Base-by-base conservation (phyloP, 2,888 invertebrate species). In the Ptycholaimellus sp. region DNA sequence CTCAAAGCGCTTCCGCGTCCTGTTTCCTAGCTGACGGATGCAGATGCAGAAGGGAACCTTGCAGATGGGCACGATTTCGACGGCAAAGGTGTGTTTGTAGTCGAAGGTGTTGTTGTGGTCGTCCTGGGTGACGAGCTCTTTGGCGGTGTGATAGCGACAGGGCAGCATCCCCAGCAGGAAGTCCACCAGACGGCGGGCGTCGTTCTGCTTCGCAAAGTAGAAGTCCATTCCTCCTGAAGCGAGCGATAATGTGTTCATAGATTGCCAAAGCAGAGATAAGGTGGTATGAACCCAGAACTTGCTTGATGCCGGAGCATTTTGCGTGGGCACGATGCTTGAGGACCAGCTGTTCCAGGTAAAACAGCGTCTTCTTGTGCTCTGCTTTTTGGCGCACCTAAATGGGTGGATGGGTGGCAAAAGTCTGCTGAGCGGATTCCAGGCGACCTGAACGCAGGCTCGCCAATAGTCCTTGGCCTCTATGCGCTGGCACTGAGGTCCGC, bases 141-240 rank as follows among this genome's bases (percentile, higher is more conserved):
- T 87, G 1, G 90, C 83, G 53, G 78, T 76, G 47, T 76, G 73
- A 53, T 73, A 73, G 54, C 77, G 63, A 49, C 44, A 74, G 1
- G 96, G 96, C 37, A 93, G 69, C 46, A 83, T 75, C 4, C 78
- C 70, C 42, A 69, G 68, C 9, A 99, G 64, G 56, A 96, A 99
- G 52, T 93, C 87, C 0, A 87, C 74, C 73, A 99, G 72, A 67
- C 87, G 90, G 20, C 82, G 71, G 0, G 90, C 87, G 58, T 78
- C 74, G 43, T 75, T 74, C 61, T 83, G 46, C 44, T 73, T 73
- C 3, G 76, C 67, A 58, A 77, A 99, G 61, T 72, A 96, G 59
- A 96, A 96, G 62, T 96, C 93, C 34, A 96, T 62, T 7, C 96
- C 93, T n/a, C n/a, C n/a, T n/a, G n/a, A n/a, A n/a, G n/a, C n/a